Evolutionary conservation across 2,113 vertebrate genomes (phyloP).

Genomic region (Calyptommatus sinebrachiatus): DNA sequence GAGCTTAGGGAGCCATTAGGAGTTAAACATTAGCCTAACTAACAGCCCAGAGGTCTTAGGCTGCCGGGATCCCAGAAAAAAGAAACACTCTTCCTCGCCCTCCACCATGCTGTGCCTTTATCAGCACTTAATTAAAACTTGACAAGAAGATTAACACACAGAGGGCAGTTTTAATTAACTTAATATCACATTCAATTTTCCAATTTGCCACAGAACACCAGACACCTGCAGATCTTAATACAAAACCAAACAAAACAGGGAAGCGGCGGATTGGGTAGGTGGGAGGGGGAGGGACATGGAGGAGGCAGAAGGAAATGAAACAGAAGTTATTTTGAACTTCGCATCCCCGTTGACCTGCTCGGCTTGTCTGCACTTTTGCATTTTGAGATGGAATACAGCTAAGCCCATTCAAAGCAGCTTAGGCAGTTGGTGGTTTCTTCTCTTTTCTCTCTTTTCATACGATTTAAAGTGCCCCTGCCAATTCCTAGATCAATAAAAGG

Average conservation of each 20-base stretch:
- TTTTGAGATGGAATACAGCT: neutral
- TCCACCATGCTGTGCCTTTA: conserved; percentile 56
- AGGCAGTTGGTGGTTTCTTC: neutral
- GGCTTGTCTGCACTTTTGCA: neutral
- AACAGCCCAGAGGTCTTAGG: neutral
- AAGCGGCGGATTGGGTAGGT: neutral
- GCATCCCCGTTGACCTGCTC: rapidly evolving
- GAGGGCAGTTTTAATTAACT: conserved; percentile 76
- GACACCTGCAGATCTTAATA: conserved; percentile 53
- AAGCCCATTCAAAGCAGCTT: rapidly evolving
- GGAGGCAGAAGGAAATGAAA: neutral
- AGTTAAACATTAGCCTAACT: neutral
- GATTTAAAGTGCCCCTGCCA: rapidly evolving
- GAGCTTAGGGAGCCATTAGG: neutral
- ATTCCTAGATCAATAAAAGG: rapidly evolving
- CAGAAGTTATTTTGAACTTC: neutral
- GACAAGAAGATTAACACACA: conserved; percentile 74
- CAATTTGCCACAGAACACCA: conserved; percentile 50
- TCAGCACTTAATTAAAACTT: conserved; percentile 75
- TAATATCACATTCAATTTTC: conserved; percentile 66
- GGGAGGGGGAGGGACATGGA: neutral
- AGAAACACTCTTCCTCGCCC: neutral
- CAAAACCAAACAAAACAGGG: conserved; percentile 24
- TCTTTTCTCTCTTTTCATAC: neutral
- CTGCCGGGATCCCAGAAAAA: conserved; percentile 4